phyloP scores from a whole-genome alignment of 2,797 vertebrate species.

The Adelosebastes latens region DNA sequence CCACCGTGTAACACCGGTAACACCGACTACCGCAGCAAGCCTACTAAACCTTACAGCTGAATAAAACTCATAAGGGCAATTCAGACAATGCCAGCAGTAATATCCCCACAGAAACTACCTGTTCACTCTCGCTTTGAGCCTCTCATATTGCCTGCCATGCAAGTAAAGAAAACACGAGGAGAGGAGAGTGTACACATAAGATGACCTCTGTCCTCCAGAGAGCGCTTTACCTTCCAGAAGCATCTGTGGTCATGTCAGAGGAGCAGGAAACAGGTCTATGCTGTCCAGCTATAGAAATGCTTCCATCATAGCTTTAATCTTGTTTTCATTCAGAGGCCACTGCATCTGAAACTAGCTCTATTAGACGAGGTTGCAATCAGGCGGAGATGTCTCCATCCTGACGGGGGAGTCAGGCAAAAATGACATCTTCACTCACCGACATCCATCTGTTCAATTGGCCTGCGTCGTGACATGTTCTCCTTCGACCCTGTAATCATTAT shows the following conservation, averaged over 20 bases:
- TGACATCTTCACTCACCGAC: conserved; percentile 51
- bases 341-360: conserved; percentile 44
- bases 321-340: conserved; percentile 36
- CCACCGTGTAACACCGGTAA: too few species aligned
- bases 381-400: conserved; percentile 25
- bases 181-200: conserved; percentile 6
- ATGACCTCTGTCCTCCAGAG: conserved; percentile 19
- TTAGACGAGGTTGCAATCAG: conserved; percentile 36
- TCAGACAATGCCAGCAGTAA: conserved; percentile 12
- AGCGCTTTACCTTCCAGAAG: conserved; percentile 19
- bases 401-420: conserved; percentile 13
- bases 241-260: conserved; percentile 19
- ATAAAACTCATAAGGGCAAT: conserved; percentile 7
- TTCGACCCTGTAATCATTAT: conserved; percentile 39
- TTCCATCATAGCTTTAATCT: conserved; percentile 38
- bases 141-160: conserved; percentile 7
- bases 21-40: too few species aligned
- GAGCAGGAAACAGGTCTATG: conserved; percentile 1
- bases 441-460: conserved; percentile 39
- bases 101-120: conserved; percentile 7
- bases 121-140: conserved; percentile 12
- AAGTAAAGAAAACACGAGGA: conserved; percentile 26
- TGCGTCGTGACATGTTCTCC: conserved; percentile 23
- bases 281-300: conserved; percentile 1
- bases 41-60: neutral